Evolutionary conservation across 1,140 invertebrate species (phyloP).

Genomic region (Marisa cornuarietis): DNA sequence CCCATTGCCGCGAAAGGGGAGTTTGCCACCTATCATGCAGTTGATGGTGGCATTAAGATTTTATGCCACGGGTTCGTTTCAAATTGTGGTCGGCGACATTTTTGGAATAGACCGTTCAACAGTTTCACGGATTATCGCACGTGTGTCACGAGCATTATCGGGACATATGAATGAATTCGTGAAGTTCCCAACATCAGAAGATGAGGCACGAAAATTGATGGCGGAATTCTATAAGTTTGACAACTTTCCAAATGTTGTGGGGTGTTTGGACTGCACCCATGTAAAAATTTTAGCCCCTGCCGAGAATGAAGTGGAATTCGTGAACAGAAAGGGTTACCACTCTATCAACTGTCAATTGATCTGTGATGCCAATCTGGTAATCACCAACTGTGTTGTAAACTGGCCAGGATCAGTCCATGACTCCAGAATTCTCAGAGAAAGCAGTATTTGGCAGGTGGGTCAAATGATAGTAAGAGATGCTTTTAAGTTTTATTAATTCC

Average conservation of each 20-base stretch:
- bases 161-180: background rate
- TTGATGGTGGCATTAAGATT: conserved; percentile 32
- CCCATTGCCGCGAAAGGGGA: background rate
- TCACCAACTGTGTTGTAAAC: conserved; percentile 4
- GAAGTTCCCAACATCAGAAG: background rate
- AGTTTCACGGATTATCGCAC: conserved; percentile 14
- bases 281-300: conserved; percentile 35
- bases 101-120: conserved; percentile 25
- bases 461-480: too few species aligned
- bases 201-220: background rate
- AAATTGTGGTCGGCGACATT: conserved; percentile 30
- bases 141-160: background rate
- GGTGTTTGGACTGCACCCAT: conserved; percentile 68
- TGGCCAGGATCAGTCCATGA: conserved; percentile 24
- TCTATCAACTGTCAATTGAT: conserved; percentile 45
- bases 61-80: conserved; percentile 35
- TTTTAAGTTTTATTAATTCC: too few species aligned
- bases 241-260: conserved; percentile 65
- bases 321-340: conserved; percentile 69
- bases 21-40: conserved; percentile 23
- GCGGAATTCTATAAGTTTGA: conserved; percentile 18
- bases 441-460: too few species aligned
- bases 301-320: conserved; percentile 65
- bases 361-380: conserved; percentile 17
- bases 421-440: background rate